A percentile compares a stretch with the other conserved stretches of the same genome.
Evolutionary conservation across 1,140 invertebrate genomes (phyloP).

Genomic region (Drosophila serrata): DNA sequence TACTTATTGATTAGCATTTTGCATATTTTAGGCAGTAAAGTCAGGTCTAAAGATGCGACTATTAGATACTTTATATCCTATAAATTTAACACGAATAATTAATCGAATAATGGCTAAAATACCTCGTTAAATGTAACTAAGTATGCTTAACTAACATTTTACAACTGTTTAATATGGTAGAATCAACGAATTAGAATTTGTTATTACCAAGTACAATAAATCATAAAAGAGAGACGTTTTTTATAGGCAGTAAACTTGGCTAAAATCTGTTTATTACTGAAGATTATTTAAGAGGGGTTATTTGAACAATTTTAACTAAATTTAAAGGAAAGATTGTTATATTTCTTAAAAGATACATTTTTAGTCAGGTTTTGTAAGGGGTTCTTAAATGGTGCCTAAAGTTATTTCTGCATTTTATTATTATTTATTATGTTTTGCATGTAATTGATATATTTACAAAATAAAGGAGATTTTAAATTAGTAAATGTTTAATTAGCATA

Average conservation of each 20-base stretch:
- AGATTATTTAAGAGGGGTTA: constrained; percentile 1
- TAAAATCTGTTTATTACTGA: constrained; percentile 14
- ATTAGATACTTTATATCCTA: background rate
- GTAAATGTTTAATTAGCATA: no score
- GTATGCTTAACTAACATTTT: background rate
- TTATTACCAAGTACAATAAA: constrained; percentile 1
- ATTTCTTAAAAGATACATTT: no score
- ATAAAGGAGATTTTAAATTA: no score
- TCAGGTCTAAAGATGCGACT: constrained; percentile 1
- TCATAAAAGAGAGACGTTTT: background rate
- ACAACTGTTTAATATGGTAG: background rate
- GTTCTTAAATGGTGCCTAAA: no score
- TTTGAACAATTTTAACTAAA: no score
- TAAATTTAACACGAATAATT: background rate
- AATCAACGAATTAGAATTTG: background rate
- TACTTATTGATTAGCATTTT: constrained; percentile 46
- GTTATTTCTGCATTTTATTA: no score
- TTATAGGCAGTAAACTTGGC: no score
- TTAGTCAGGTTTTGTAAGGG: no score
- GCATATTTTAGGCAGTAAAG: background rate
- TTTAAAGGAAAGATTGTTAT: no score
- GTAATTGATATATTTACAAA: no score
- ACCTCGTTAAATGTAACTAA: constrained; percentile 1
- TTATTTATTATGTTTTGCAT: no score
- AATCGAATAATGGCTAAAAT: background rate